Base-by-base conservation (phyloP, 2,888 invertebrate species). In the Drosophila aldrichi region DNA sequence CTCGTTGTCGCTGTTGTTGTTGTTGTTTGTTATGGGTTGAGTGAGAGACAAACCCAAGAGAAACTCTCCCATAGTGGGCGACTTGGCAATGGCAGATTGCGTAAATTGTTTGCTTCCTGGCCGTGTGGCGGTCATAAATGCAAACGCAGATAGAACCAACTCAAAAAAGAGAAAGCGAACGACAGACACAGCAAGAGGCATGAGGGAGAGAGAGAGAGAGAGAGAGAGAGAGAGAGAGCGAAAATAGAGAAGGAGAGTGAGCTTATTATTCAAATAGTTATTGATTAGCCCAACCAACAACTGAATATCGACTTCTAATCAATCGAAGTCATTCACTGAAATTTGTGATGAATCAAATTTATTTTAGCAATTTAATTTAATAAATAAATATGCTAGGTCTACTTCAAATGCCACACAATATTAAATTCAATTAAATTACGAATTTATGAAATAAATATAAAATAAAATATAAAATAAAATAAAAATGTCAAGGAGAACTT, bases 61-160 rank as follows among this genome's bases (percentile, higher is more conserved):
- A 62, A 62, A 40, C 36, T 16, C 34, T 16, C 38, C 52, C 55
- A 25, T 10, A 40, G 60, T 63, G 77, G 67, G 62, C 49, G 64
- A 66, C 67, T 69, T 66, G 74, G 77, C 80, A 64, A 34, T 82
- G 81, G 74, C 88, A 81, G 77, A 79, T 88, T 90, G 80, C 77
- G 80, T 84, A 82, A 90, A 88, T 86, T 82, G 89, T 79, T 88
- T 84, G 80, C 74, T 84, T 88, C 88, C 88, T 82, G 87, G 64
- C 80, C 77, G 60, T 56, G 74, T 49, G 61, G 75, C 64, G 58
- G 66, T 51, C 43, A 44, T 48, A 60, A 60, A 61, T 65, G 58
- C 74, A 74, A 60, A 60, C 61, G 64, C 43, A 46, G 43, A 55
- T 58, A 56, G 48, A 56, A 58, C 65, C 80, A 76, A 43, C 48